Base-by-base conservation (phyloP, 2,888 invertebrate species). In the Escarpia spicata region DNA sequence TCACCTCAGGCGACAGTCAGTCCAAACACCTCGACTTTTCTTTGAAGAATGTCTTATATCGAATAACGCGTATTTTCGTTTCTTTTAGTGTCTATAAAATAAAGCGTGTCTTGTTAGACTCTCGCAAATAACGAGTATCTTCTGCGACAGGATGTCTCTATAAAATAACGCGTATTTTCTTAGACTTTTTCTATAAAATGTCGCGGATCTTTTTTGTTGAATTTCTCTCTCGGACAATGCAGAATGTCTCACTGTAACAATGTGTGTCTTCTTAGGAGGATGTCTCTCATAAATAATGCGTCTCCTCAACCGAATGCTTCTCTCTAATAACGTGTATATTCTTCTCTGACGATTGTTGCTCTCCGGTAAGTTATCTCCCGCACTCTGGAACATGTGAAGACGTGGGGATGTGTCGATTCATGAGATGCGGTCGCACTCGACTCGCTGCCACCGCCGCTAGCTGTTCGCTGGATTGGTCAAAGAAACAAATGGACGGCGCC, bases 401-500 rank as follows among this genome's bases (percentile, higher is more conserved):
- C 3, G 75, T 26, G 75, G n/a, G n/a, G 75, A 75, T 75, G 75
- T 26, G 75, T 26, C 75, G 75, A 75, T 75, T 26, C 75, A 26
- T 75, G 75, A 19, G 75, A 75, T 75, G n/a, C 75, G 19, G 75
- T 75, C 75, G 75, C 75, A 75, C 26, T 15, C 75, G n/a, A 75
- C 75, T 75, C 75, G 75, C 75, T n/a, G n/a, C 75, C 75, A 26
- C 75, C 26, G 75, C n/a, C 26, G 75, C 26, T 75, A 15, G 75
- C 75, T 75, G 75, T n/a, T 75, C 75, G 75, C 75, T 26, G 75
- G 75, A 75, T 26, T 75, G 75, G 75, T 75, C 75, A 75, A 75
- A 75, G 75, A 75, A 75, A n/a, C 75, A n/a, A 75, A 75, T n/a
- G 75, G 75, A 75, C 75, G 26, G 75, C 75, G 75, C 75, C 75